Evolutionary conservation across 1,140 invertebrate species (phyloP).

Genomic region (Zaprionus camerounensis): DNA sequence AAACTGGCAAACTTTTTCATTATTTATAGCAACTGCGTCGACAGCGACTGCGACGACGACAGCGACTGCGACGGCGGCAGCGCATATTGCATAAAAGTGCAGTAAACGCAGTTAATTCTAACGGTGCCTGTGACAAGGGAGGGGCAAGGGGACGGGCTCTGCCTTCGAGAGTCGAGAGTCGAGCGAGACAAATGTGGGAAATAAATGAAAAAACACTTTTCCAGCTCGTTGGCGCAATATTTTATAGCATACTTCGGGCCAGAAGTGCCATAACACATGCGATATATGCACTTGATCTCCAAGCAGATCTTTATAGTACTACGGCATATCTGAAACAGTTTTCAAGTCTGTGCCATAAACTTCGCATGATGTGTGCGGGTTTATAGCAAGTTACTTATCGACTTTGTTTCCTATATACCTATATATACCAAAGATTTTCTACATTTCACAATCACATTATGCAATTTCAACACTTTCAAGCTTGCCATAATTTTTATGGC

Average conservation of each 20-base stretch:
- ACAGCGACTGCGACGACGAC: neutral
- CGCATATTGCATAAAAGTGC: neutral
- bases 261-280: neutral
- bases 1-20: slow-evolving; percentile 38
- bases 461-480: neutral
- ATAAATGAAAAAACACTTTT: slow-evolving; percentile 18
- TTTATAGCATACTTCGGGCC: slow-evolving; percentile 5
- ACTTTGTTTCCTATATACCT: neutral
- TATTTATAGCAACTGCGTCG: slow-evolving; percentile 33
- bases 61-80: neutral
- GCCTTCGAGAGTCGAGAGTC: neutral
- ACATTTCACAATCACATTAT: too few relatives aligned
- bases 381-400: neutral
- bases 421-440: too few relatives aligned
- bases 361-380: too few relatives aligned
- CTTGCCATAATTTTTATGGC: slow-evolving; percentile 1
- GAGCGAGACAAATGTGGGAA: slow-evolving; percentile 17
- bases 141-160: neutral
- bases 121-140: neutral
- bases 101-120: neutral
- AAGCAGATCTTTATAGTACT: too few relatives aligned
- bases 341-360: too few relatives aligned
- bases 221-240: neutral
- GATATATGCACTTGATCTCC: neutral
- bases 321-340: too few relatives aligned